phyloP scores from a whole-genome alignment of 2,888 invertebrate species.

The Hirtodrosophila confusa region DNA sequence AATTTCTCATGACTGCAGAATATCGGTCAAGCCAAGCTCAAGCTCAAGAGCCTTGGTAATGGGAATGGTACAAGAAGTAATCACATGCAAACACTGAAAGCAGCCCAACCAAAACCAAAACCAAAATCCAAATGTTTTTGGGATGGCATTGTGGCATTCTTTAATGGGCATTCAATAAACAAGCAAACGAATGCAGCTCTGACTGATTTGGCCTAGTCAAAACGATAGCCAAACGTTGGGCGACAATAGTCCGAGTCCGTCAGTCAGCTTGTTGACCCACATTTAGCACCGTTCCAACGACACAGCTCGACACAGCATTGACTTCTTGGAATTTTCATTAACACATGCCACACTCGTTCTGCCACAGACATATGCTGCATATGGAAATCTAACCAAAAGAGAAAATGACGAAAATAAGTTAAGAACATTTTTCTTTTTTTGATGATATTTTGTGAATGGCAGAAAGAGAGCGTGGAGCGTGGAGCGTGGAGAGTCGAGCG shows the following conservation, averaged over 20 bases:
- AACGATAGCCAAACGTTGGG: slow-evolving; percentile 53
- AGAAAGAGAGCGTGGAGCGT: slow-evolving; percentile 30
- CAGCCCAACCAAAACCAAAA: slow-evolving; percentile 31
- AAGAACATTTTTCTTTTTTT: slow-evolving; percentile 12
- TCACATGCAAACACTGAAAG: slow-evolving; percentile 48
- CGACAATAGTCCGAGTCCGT: slow-evolving; percentile 56
- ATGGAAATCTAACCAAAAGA: slow-evolving; percentile 63
- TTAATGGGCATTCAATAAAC: slow-evolving; percentile 74
- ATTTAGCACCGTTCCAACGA: slow-evolving; percentile 50
- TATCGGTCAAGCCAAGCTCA: slow-evolving; percentile 57
- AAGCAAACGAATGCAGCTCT: slow-evolving; percentile 44
- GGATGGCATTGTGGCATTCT: slow-evolving; percentile 47
- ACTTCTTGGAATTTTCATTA: slow-evolving; percentile 78
- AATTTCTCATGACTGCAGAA: slow-evolving; percentile 54
- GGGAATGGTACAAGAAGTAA: slow-evolving; percentile 25
- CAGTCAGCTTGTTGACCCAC: slow-evolving; percentile 70
- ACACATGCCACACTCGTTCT: slow-evolving; percentile 63
- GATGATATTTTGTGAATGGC: slow-evolving; percentile 49
- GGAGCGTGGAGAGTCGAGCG: slow-evolving; percentile 27
- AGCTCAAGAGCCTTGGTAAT: too few species aligned
- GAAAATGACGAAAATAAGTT: slow-evolving; percentile 33
- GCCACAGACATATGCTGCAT: slow-evolving; percentile 40
- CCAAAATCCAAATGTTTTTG: slow-evolving; percentile 5
- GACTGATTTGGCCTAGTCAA: slow-evolving; percentile 69
- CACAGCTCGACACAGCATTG: slow-evolving; percentile 49